Evolutionary conservation across 1,140 invertebrate genomes (phyloP).

Genomic region (Holotrichia oblita): DNA sequence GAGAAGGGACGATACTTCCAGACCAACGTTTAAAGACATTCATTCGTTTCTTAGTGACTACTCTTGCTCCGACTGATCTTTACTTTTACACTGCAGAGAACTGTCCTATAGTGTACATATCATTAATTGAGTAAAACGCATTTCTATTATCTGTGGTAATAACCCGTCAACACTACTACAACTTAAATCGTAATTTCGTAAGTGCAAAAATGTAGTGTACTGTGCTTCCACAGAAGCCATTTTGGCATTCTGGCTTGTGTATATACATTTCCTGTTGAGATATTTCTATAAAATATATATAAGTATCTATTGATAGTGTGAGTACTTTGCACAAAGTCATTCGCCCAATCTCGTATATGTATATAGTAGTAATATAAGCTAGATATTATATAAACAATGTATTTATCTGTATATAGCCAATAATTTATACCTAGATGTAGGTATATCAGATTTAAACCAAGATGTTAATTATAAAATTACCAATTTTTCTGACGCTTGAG

Average conservation of each 20-base stretch:
- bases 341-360: background rate
- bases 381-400: background rate
- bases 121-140: conserved; percentile 17
- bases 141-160: conserved; percentile 25
- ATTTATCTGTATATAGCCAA: background rate
- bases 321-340: conserved; percentile 24
- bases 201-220: conserved; percentile 39
- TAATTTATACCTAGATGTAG: background rate
- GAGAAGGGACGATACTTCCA: conserved; percentile 70
- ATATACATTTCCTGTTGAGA: conserved; percentile 34
- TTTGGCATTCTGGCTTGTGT: conserved; percentile 24
- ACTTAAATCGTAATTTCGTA: conserved; percentile 29
- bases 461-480: too few relatives aligned
- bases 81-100: conserved; percentile 15
- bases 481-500: too few relatives aligned
- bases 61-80: conserved; percentile 61
- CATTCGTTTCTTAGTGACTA: conserved; percentile 73
- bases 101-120: conserved; percentile 38
- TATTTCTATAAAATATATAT: conserved; percentile 26
- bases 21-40: conserved; percentile 82
- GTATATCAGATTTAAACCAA: background rate
- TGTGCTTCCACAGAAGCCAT: conserved; percentile 38
- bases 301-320: background rate
- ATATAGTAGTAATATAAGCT: background rate
- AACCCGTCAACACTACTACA: background rate